Percentiles rank a stretch among this genome's conserved stretches.
Conservation (phyloP, 2,797 vertebrate genomes). For the Anisognathus igniventris region DNA sequence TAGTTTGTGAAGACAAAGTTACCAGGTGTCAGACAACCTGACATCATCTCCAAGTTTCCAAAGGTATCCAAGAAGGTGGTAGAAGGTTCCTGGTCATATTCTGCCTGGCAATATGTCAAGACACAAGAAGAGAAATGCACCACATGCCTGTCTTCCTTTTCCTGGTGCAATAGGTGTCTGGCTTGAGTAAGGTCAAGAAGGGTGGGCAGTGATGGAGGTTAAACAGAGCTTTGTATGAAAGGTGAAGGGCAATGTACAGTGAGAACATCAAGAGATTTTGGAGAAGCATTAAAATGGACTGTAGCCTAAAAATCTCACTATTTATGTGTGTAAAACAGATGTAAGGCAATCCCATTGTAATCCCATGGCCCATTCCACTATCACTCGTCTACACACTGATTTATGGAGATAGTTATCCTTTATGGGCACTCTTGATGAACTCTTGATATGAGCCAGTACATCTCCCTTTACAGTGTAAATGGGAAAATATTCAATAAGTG, state of each 20-base stretch:
- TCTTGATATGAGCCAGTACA: neutral
- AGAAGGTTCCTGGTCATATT: neutral
- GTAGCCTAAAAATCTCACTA: neutral
- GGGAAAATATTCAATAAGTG: neutral
- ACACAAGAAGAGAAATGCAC: neutral
- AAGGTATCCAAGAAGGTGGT: neutral
- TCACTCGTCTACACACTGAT: accelerated
- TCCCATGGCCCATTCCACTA: neutral
- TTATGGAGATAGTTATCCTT: neutral
- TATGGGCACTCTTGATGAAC: neutral
- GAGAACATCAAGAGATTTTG: neutral
- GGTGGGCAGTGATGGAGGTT: neutral
- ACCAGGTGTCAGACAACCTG: neutral
- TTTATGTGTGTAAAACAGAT: neutral
- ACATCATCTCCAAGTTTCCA: neutral
- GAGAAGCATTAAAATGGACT: neutral
- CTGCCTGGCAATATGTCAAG: neutral
- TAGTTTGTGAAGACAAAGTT: neutral
- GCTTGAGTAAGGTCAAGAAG: neutral
- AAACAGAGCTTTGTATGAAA: neutral
- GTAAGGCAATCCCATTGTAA: neutral
- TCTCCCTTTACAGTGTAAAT: neutral
- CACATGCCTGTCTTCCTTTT: neutral
- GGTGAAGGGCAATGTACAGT: neutral
- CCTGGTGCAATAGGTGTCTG: neutral